A percentile compares a stretch with the other conserved stretches of the same genome.
These are phyloP conservation scores for Eupithecia inturbata DNA, from an alignment of 2,888 invertebrate genomes.

Conservation along the genomic window DNA sequence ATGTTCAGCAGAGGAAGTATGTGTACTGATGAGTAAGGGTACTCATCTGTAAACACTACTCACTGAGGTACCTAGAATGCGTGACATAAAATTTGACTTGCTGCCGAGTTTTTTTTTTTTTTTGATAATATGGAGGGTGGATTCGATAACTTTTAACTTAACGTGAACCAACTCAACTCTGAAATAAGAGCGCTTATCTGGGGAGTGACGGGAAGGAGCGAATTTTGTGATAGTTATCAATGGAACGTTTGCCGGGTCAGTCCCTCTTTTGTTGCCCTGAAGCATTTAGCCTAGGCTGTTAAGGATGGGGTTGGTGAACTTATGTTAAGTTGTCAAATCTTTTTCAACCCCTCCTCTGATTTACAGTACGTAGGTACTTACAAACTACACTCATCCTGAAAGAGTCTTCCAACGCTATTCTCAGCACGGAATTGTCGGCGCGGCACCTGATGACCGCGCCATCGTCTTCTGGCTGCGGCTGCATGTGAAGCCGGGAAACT, in stretches of 20 bases:
- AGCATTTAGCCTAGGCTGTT: too few species aligned
- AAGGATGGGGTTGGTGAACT: too few species aligned
- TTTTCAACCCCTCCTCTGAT: background rate
- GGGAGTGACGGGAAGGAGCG: background rate
- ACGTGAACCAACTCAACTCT: too few species aligned
- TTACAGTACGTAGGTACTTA: constrained; percentile 70
- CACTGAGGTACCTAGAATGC: too few species aligned
- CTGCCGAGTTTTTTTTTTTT: too few species aligned
- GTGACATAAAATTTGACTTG: too few species aligned
- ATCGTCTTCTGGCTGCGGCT: constrained; percentile 93
- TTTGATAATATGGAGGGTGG: background rate
- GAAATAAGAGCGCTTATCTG: too few species aligned
- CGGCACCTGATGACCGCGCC: constrained; percentile 91
- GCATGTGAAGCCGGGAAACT: constrained; percentile 89
- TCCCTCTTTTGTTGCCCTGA: too few species aligned
- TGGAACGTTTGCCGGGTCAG: background rate
- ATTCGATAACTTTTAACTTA: background rate
- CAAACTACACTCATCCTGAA: constrained; percentile 94
- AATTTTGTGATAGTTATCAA: too few species aligned
- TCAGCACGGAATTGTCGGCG: constrained; percentile 92
- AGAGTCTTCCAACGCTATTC: constrained; percentile 90
- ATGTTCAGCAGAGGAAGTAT: too few species aligned
- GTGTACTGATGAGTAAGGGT: too few species aligned
- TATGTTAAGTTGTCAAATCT: background rate
- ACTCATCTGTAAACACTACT: too few species aligned